phyloP scores from a whole-genome alignment of 1,140 invertebrate species.

The Bombus cullumanus region DNA sequence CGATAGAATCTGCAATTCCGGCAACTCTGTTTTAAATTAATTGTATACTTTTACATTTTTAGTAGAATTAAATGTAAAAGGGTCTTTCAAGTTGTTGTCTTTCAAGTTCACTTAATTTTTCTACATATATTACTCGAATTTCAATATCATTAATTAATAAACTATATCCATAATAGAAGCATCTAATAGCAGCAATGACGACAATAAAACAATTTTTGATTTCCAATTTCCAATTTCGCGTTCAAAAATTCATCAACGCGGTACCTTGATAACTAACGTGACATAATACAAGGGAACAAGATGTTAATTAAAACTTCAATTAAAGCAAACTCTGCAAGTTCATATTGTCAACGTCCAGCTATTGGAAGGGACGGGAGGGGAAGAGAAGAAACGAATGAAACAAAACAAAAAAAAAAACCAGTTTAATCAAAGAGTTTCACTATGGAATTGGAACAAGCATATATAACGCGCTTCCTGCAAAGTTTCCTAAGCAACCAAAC shows the following conservation, averaged over 20 bases:
- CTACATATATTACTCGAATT: too few species aligned
- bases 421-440: slow-evolving; percentile 24
- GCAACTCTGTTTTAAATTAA: background rate
- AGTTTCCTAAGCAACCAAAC: background rate
- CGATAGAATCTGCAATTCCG: background rate
- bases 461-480: background rate
- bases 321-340: background rate
- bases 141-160: background rate
- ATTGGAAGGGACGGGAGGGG: background rate
- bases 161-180: background rate
- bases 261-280: too few species aligned
- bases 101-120: too few species aligned
- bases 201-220: too few species aligned
- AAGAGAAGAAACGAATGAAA: background rate
- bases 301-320: slow-evolving; percentile 69
- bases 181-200: too few species aligned
- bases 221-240: too few species aligned
- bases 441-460: slow-evolving; percentile 47
- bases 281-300: background rate
- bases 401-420: background rate
- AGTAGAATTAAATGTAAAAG: background rate
- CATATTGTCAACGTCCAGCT: background rate
- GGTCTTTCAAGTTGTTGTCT: background rate
- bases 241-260: background rate
- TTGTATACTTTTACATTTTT: background rate